Percentiles rank a stretch among this genome's conserved stretches.
phyloP scores from a whole-genome alignment of 92 coral and sea anemone species.

The Porites rus region DNA sequence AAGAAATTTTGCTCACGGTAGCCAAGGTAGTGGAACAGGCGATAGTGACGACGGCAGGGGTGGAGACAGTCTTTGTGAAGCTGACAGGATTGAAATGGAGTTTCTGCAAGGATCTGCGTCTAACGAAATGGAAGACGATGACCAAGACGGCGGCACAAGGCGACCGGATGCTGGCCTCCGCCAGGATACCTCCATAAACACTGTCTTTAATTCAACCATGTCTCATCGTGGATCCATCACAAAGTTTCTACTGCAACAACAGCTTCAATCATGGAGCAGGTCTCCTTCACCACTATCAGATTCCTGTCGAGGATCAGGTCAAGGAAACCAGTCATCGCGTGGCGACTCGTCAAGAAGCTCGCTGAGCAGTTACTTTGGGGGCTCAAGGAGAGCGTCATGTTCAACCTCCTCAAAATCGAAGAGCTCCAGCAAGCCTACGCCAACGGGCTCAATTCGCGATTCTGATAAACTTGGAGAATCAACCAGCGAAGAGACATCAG shows the following conservation, averaged over 20 bases:
- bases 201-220: conserved; percentile 65
- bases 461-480: background rate
- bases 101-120: background rate
- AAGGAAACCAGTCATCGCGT: background rate
- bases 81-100: conserved; percentile 25
- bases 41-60: conserved; percentile 12
- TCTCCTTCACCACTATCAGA: conserved; percentile 1
- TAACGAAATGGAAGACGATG: background rate
- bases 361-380: conserved; percentile 6
- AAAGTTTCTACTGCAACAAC: conserved; percentile 61
- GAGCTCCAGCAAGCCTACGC: background rate
- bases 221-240: conserved; percentile 67
- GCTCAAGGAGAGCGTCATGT: background rate
- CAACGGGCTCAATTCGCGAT: background rate
- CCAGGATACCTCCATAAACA: conserved; percentile 53
- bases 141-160: background rate
- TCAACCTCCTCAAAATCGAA: background rate
- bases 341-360: conserved; percentile 25
- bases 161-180: background rate
- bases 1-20: background rate
- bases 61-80: conserved; percentile 23
- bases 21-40: background rate
- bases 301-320: conserved; percentile 18
- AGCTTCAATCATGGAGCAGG: conserved; percentile 39
- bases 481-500: background rate